Base-by-base conservation (phyloP, 2,888 invertebrate species). In the Lapara coniferarum region DNA sequence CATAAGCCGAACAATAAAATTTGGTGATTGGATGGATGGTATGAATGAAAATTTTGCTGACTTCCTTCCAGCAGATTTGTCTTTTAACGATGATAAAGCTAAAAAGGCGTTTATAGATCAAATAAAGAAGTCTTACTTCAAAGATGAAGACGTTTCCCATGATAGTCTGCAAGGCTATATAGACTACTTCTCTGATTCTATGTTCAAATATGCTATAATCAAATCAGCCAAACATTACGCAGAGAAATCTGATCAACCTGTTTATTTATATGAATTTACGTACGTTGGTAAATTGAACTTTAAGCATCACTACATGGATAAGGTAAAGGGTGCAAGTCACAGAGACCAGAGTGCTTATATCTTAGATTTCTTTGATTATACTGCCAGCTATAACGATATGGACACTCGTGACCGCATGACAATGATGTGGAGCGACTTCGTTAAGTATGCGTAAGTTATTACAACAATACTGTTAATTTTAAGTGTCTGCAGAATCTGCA, bases 271-370 rank as follows among this genome's bases (percentile, higher is more conserved):
- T 71, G 92, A 93, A 67, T 93, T 93, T 74, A 81, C 87, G 0
- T 93, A 91, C 58, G 81, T 89, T 6, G 93, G 93, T 1, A 83
- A 86, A 46, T 78, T 93, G 1, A 92, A 81, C 73, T 86, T 89
- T 57, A 81, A 87, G 69, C 90, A 93, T 74, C 57, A 77, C 46
- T 92, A 85, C 25, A 88, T 88, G 88, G 89, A 92, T 25, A 85
- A 71, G 72, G 76, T 92, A 30, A 85, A 83, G 73, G 93, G 92
- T 0, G 92, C 93, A 0, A 92, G 91, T 71, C 93, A 93, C 70
- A 87, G 93, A 76, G 93, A 93, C 70, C 92, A 92, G 74, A 85
- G 88, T 0, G 85, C 92, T 0, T 92, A 93, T 67, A 73, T 92
- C 16, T 72, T 92, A 66, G 92, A 93, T 74, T 92, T 93, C 74